Base-by-base conservation (phyloP, 2,113 vertebrate genomes). In the Apus apus region DNA sequence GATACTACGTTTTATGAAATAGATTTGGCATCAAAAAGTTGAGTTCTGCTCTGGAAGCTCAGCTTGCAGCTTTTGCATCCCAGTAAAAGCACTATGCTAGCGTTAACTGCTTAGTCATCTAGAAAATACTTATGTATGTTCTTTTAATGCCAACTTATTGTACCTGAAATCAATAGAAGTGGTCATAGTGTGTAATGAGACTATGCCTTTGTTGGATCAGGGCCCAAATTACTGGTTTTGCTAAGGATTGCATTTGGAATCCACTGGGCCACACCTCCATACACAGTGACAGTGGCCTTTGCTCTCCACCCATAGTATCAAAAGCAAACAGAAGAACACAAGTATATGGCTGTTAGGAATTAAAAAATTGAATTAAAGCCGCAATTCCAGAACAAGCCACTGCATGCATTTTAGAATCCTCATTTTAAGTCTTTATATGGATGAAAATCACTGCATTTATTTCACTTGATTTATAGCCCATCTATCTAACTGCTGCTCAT, bases 1-100 rank as follows among this genome's bases (percentile, higher is more conserved):
- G 15, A 5, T 43, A 67, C 13, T 8, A 19, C 0, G 3, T 27
- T 80, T 43, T 66, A 7, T 25, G 5, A 67, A 89, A 67, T 0
- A 56, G 15, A 61, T 64, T 53, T 51, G 34, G 34, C 20, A 81
- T 8, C 20, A 65, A 62, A 70, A 71, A 51, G 16, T 5, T 38
- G 10, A 60, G 13, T 61, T 85, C 54, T 20, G 8, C 51, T 85
- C 11, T 57, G 19, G 53, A 54, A 54, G 27, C 53, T 54, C 53
- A 30, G 1, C 34, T 72, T 21, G 13, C 15, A 81, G 53, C 26
- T 81, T 32, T 60, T 56, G 25, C 56, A 2, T 54, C 25, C 18
- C 40, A 76, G 19, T 4, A 82, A n/a, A 61, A 51, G 40, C 1
- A 1, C 22, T 25, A 19, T 5, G 27, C n/a, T 1, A 65, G 18